These are phyloP conservation scores for Ophiothrix spiculata DNA, from an alignment of 35 echinoderm and acorn worm genomes.

Conservation along the genomic window DNA sequence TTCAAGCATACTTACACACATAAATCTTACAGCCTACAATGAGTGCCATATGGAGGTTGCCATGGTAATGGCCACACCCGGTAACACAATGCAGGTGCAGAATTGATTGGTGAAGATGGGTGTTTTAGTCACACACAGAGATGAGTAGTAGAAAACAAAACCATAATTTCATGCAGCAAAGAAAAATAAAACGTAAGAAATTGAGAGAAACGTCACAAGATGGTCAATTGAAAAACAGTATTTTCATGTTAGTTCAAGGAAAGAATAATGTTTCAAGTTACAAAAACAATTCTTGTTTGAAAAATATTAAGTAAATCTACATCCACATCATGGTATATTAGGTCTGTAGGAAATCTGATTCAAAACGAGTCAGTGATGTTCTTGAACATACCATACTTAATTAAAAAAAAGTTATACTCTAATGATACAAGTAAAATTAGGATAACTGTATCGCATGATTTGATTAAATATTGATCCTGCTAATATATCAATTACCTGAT, in stretches of 20 bases:
- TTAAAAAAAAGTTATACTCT: too few species aligned
- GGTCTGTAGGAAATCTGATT: too few species aligned
- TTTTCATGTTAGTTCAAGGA: background rate
- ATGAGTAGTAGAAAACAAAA: background rate
- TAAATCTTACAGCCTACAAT: slow-evolving; percentile 19
- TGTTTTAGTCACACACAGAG: background rate
- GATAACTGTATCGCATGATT: too few species aligned
- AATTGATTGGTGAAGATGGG: background rate
- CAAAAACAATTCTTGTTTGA: background rate
- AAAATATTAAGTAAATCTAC: background rate
- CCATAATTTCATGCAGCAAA: background rate
- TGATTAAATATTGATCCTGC: too few species aligned
- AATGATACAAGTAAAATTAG: too few species aligned
- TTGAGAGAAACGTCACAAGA: background rate
- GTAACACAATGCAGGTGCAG: background rate
- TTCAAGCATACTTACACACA: slow-evolving; percentile 23
- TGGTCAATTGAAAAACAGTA: background rate
- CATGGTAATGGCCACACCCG: background rate
- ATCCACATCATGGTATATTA: too few species aligned
- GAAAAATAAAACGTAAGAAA: background rate
- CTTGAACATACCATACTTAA: too few species aligned
- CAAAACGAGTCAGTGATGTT: too few species aligned
- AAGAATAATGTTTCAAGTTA: background rate
- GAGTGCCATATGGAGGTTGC: background rate
- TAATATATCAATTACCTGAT: too few species aligned